Conservation (phyloP, 2,888 invertebrate species). For the Drosophila tanythrix region DNA sequence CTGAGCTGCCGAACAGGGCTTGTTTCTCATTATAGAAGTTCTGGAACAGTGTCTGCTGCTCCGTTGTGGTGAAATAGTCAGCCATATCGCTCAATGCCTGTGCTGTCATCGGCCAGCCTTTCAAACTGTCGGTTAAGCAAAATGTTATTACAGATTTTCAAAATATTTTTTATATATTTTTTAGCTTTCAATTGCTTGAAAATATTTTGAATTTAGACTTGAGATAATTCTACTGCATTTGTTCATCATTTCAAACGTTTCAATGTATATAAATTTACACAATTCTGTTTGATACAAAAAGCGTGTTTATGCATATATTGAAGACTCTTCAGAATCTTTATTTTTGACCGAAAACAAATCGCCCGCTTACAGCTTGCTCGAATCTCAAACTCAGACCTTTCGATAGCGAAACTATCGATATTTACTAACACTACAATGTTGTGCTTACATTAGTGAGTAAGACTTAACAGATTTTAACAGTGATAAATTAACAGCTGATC, state of each 20-base stretch:
- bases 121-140: conserved; percentile 57
- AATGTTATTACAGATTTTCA: neutral
- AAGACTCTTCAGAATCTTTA: no score
- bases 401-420: no score
- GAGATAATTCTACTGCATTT: neutral
- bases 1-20: conserved; percentile 59
- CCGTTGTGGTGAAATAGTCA: conserved; percentile 71
- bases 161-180: neutral
- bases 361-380: no score
- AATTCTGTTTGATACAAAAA: no score
- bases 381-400: no score
- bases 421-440: no score
- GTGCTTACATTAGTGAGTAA: no score
- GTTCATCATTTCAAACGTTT: neutral
- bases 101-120: conserved; percentile 67
- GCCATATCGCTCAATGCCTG: conserved; percentile 64
- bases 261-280: neutral
- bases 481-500: no score
- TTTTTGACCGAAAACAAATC: no score
- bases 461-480: no score
- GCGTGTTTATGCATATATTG: no score
- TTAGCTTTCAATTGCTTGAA: neutral
- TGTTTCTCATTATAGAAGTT: conserved; percentile 60
- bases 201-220: neutral
- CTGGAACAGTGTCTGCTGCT: conserved; percentile 57